Evolutionary conservation across 2,113 vertebrate genomes (phyloP).

Genomic region (Hucho hucho): DNA sequence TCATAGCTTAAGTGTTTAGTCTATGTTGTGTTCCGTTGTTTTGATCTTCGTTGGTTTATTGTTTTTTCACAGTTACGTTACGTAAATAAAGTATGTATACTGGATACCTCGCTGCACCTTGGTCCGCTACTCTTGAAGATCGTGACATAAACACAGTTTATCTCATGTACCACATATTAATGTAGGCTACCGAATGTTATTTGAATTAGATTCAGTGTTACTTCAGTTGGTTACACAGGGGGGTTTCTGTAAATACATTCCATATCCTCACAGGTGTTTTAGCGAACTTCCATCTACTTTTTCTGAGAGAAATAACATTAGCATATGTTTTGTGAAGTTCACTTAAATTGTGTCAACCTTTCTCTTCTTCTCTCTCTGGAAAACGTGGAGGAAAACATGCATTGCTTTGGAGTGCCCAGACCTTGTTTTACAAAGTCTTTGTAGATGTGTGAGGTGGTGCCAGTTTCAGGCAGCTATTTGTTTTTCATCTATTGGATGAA

Average conservation of each 20-base stretch:
- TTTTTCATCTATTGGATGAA: conserved; percentile 51
- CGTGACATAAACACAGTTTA: not conserved
- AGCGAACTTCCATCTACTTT: not conserved
- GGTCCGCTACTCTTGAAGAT: no score
- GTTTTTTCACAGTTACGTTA: no score
- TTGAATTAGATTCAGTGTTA: not conserved
- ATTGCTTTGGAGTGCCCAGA: conserved; percentile 24
- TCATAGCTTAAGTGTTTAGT: no score
- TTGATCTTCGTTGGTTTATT: no score
- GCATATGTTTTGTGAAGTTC: not conserved
- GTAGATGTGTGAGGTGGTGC: conserved; percentile 52
- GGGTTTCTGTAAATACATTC: not conserved
- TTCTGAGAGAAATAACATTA: not conserved
- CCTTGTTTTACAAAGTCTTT: conserved; percentile 43
- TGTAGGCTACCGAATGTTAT: not conserved
- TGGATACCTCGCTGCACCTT: no score
- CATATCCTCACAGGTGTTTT: not conserved
- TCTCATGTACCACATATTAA: not conserved
- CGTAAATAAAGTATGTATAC: no score
- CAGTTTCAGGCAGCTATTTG: conserved; percentile 36
- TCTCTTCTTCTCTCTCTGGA: conserved; percentile 6
- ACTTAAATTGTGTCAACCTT: conserved; percentile 12
- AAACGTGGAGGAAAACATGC: conserved; percentile 22
- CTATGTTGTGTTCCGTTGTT: no score
- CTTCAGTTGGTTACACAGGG: not conserved